Conservation (phyloP, 2,888 invertebrate genomes). For the Syrista parreyssii region DNA sequence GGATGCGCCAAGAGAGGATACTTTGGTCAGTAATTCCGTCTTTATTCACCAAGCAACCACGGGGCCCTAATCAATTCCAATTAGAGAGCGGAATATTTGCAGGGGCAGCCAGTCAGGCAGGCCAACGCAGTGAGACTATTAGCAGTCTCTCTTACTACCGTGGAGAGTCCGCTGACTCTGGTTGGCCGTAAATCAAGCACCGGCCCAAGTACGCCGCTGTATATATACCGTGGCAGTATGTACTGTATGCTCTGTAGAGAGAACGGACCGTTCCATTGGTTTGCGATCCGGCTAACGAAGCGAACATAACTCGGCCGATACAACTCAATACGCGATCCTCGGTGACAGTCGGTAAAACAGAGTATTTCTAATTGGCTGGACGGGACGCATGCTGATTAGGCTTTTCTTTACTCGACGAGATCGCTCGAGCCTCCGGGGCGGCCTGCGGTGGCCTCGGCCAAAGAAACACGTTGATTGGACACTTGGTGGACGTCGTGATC, state of each 20-base stretch:
- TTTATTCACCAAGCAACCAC: slow-evolving; percentile 46
- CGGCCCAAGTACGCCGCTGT: slow-evolving; percentile 38
- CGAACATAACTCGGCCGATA: slow-evolving; percentile 64
- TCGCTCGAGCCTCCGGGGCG: slow-evolving; percentile 27
- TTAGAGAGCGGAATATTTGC: slow-evolving; percentile 65
- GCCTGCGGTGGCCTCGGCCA: slow-evolving; percentile 52
- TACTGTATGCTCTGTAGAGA: not conserved
- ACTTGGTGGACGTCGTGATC: slow-evolving; percentile 50
- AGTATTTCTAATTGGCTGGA: slow-evolving; percentile 64
- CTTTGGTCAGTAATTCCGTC: slow-evolving; percentile 51
- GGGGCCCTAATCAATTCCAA: slow-evolving; percentile 64
- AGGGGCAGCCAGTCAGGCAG: slow-evolving; percentile 42
- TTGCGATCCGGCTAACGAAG: slow-evolving; percentile 56
- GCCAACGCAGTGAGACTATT: slow-evolving; percentile 58
- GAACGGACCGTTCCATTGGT: not conserved
- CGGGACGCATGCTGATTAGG: slow-evolving; percentile 64
- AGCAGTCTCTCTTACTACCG: slow-evolving; percentile 61
- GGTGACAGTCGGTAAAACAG: slow-evolving; percentile 66
- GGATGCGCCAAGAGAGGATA: too few species aligned
- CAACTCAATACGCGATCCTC: slow-evolving; percentile 63
- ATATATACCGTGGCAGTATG: not conserved
- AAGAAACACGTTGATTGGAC: slow-evolving; percentile 61
- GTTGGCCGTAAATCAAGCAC: slow-evolving; percentile 63
- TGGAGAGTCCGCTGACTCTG: slow-evolving; percentile 48
- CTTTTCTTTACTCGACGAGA: slow-evolving; percentile 54